Conservation (phyloP, 2,797 vertebrate species). For the Macrochelys suwanniensis region DNA sequence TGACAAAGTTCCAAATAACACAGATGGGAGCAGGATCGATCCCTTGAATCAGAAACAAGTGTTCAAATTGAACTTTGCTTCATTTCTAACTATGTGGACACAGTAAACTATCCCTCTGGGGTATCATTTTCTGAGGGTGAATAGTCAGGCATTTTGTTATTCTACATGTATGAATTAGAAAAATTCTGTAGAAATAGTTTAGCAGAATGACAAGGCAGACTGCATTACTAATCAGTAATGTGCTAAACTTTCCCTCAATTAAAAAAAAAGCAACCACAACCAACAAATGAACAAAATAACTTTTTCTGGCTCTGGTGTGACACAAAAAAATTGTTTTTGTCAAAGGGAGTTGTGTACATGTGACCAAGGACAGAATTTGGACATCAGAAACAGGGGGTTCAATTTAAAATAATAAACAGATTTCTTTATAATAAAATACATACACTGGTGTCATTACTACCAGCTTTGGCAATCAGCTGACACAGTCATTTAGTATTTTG, state of each 20-base stretch:
- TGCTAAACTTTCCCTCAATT: no score
- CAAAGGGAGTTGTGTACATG: no score
- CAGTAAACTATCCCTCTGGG: neutral
- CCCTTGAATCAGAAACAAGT: neutral
- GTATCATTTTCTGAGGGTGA: neutral
- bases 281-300: no score
- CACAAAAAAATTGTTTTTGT: no score
- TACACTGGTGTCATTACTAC: neutral
- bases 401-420: no score
- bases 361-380: no score
- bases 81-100: neutral
- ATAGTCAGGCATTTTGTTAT: neutral
- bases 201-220: neutral
- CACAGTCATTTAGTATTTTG: neutral
- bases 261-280: no score
- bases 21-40: neutral
- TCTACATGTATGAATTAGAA: constrained; percentile 8
- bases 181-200: neutral
- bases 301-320: no score
- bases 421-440: no score
- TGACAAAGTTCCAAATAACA: no score
- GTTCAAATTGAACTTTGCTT: neutral
- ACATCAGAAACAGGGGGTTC: no score
- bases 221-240: neutral
- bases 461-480: neutral